A percentile compares a stretch with the other conserved stretches of the same genome.
These are phyloP conservation scores for Cheilosia vernalis DNA, from an alignment of 2,888 invertebrate genomes.

Conservation along the genomic window DNA sequence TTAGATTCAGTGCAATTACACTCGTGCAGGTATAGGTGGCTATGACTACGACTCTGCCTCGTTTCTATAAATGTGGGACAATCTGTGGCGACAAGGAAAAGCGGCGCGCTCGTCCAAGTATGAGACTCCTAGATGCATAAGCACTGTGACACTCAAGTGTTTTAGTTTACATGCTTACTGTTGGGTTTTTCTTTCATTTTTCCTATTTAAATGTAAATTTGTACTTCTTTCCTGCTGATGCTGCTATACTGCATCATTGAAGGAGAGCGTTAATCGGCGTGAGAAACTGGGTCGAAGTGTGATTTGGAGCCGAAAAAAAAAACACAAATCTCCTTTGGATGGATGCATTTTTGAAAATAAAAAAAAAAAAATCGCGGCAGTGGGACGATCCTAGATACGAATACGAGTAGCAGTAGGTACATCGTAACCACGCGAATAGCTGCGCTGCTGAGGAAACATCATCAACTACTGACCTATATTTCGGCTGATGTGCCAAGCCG, in stretches of 20 bases:
- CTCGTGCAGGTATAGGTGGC: constrained; percentile 24
- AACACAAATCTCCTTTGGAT: constrained; percentile 33
- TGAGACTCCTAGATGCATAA: constrained; percentile 68
- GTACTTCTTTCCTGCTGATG: constrained; percentile 36
- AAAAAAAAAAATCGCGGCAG: constrained; percentile 38
- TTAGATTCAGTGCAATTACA: constrained; percentile 72
- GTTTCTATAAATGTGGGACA: constrained; percentile 53
- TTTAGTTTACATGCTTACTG: constrained; percentile 70
- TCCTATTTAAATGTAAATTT: constrained; percentile 19
- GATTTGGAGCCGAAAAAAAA: constrained; percentile 56
- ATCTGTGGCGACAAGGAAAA: constrained; percentile 63
- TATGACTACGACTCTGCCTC: constrained; percentile 5
- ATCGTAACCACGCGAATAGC: constrained; percentile 4
- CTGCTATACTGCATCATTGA: constrained; percentile 30
- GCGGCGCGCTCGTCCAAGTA: constrained; percentile 41
- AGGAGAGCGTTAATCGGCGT: constrained; percentile 68
- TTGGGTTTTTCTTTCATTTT: constrained; percentile 15
- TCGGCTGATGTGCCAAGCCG: constrained; percentile 18
- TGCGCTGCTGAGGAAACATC: constrained; percentile 52
- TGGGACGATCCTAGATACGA: constrained; percentile 53
- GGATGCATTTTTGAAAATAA: constrained; percentile 37
- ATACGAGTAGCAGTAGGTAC: too few species aligned
- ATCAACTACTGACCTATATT: constrained; percentile 69
- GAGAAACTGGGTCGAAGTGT: constrained; percentile 72
- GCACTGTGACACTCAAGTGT: constrained; percentile 47